A percentile compares a stretch with the other conserved stretches of the same genome.
Evolutionary conservation across 2,888 invertebrate species (phyloP).

Genomic region (Sinopyrophorus schimmeli): DNA sequence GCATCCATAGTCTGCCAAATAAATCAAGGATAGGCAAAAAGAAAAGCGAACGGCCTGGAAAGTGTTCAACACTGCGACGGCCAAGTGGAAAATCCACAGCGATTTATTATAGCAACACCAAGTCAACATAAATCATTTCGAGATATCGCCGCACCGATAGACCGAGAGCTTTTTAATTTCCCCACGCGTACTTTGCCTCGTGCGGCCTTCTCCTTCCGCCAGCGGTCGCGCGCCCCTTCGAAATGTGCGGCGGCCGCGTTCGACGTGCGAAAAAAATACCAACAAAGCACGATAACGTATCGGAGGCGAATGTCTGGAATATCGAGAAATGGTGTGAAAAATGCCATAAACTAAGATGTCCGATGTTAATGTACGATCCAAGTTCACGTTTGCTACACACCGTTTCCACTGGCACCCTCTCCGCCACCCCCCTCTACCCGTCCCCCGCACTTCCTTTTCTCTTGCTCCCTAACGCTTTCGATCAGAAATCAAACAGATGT

Average conservation of each 20-base stretch:
- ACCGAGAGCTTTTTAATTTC: constrained; percentile 43
- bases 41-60: constrained; percentile 37
- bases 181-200: constrained; percentile 24
- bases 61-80: constrained; percentile 41
- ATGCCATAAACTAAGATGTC: constrained; percentile 42
- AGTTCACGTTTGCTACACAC: no score
- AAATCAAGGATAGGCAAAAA: constrained; percentile 39
- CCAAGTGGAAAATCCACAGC: constrained; percentile 42
- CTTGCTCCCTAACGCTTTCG: constrained; percentile 36
- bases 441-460: constrained; percentile 26
- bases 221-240: constrained; percentile 8
- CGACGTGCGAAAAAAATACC: constrained; percentile 28
- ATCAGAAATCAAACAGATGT: constrained; percentile 45
- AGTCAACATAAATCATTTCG: constrained; percentile 51
- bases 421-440: no score
- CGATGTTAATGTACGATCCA: constrained; percentile 30
- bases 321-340: constrained; percentile 42
- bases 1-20: constrained; percentile 36
- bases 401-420: no score
- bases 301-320: constrained; percentile 32
- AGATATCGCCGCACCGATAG: constrained; percentile 48
- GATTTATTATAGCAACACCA: constrained; percentile 46
- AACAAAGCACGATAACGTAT: constrained; percentile 33
- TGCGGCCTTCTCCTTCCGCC: constrained; percentile 12
- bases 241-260: constrained; percentile 12